A percentile compares a stretch with the other conserved stretches of the same genome.
Evolutionary conservation across 2,113 vertebrate species (phyloP).

Genomic region (Apteryx owenii): DNA sequence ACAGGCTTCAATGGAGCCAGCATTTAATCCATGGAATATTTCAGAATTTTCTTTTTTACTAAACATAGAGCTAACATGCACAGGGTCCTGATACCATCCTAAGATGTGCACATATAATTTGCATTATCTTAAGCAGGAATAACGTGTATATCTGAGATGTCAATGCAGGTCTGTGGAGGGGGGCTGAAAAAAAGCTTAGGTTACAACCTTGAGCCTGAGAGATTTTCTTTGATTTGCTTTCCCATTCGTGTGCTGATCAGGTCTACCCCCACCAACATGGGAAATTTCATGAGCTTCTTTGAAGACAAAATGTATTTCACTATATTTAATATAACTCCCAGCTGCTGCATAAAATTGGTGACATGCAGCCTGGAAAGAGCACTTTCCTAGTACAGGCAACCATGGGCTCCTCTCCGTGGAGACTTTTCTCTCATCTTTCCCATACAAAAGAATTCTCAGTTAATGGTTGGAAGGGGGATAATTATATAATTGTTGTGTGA

Average conservation of each 20-base stretch:
- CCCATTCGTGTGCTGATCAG: conserved; percentile 11
- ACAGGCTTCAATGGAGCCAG: not conserved
- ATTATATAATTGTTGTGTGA: not conserved
- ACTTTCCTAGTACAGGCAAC: not conserved
- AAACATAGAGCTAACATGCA: not conserved
- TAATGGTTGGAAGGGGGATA: not conserved
- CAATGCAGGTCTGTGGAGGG: not conserved
- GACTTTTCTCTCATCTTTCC: not conserved
- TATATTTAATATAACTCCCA: not conserved
- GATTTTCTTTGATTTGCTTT: conserved; percentile 39
- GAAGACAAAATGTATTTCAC: not conserved
- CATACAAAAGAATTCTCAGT: not conserved
- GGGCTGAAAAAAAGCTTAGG: not conserved
- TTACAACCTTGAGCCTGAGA: conserved; percentile 18
- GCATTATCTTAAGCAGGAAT: not conserved
- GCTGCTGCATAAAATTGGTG: not conserved
- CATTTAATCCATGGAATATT: not conserved
- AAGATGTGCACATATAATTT: not conserved
- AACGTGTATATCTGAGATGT: not conserved
- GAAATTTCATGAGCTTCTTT: conserved; percentile 13
- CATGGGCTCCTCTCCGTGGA: not conserved
- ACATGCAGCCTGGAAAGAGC: not conserved
- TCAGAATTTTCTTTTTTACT: not conserved
- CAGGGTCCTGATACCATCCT: not conserved
- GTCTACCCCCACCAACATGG: not conserved